A percentile compares a stretch with the other conserved stretches of the same genome.
phyloP scores from a whole-genome alignment of 2,113 vertebrate genomes.

The Etia nguti region DNA sequence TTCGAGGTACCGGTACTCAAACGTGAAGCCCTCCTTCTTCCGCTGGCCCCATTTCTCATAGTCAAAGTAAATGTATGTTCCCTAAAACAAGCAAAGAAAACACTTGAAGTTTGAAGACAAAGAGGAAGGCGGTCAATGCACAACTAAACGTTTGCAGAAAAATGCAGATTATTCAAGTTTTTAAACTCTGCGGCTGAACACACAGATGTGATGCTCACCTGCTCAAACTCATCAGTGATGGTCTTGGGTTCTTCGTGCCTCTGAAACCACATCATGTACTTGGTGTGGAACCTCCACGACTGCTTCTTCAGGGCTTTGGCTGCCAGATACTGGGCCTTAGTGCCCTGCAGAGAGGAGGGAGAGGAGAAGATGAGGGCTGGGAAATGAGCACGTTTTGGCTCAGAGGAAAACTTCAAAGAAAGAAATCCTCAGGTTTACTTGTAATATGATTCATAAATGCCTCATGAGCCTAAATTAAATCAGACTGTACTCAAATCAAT shows the following conservation, averaged over 20 bases:
- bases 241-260: constrained; percentile 93
- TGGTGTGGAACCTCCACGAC: constrained; percentile 93
- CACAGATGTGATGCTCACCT: constrained; percentile 65
- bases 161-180: fast-evolving
- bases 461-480: neutral
- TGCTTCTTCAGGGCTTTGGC: constrained; percentile 95
- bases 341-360: constrained; percentile 72
- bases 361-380: fast-evolving
- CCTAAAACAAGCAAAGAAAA: constrained; percentile 55
- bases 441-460: neutral
- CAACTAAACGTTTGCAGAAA: fast-evolving
- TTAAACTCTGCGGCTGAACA: neutral
- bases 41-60: constrained; percentile 95
- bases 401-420: neutral
- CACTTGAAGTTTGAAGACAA: neutral
- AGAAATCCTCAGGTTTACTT: neutral
- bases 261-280: constrained; percentile 99
- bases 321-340: constrained; percentile 92
- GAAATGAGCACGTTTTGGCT: neutral
- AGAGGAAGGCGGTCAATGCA: neutral
- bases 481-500: fast-evolving
- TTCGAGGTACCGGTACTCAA: constrained; percentile 91
- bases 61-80: constrained; percentile 95
- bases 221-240: constrained; percentile 92
- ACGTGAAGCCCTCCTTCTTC: constrained; percentile 94